Percentiles rank a stretch among this genome's conserved stretches.
Conservation (phyloP, 2,113 vertebrate genomes). For the Scolopax mira region DNA sequence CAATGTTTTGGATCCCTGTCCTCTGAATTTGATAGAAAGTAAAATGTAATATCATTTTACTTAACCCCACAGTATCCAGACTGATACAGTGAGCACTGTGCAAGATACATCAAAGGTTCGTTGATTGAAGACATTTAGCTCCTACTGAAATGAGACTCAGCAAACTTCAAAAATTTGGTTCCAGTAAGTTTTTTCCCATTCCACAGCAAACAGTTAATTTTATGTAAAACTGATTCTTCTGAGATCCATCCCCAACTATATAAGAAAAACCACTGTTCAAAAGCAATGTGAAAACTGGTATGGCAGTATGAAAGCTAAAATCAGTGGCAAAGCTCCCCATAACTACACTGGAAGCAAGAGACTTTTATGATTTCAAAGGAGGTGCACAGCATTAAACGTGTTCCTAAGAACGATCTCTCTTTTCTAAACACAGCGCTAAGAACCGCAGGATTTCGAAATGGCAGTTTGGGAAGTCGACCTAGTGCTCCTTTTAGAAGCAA, state of each 20-base stretch:
- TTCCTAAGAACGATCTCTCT: conserved; percentile 12
- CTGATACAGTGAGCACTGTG: too few relatives aligned
- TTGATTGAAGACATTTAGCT: not conserved
- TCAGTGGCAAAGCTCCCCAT: not conserved
- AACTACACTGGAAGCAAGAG: not conserved
- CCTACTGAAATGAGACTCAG: not conserved
- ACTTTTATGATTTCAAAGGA: not conserved
- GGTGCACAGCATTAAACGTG: not conserved
- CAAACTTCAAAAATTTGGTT: not conserved
- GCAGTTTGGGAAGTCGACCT: conserved; percentile 84
- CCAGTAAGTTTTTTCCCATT: not conserved
- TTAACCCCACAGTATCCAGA: conserved; percentile 26
- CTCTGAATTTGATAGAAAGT: not conserved
- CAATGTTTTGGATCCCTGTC: conserved; percentile 26
- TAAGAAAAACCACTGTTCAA: not conserved
- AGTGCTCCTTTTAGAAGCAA: conserved; percentile 96
- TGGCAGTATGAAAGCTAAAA: not conserved
- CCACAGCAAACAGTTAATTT: not conserved
- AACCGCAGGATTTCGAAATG: conserved; percentile 87
- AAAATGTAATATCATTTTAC: not conserved
- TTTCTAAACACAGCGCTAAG: conserved; percentile 78
- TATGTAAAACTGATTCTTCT: not conserved
- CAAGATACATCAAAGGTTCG: not conserved
- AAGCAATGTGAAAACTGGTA: not conserved
- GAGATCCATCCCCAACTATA: fast-evolving